Base-by-base conservation (phyloP, 2,113 vertebrate genomes). In the Eptesicus fuscus region DNA sequence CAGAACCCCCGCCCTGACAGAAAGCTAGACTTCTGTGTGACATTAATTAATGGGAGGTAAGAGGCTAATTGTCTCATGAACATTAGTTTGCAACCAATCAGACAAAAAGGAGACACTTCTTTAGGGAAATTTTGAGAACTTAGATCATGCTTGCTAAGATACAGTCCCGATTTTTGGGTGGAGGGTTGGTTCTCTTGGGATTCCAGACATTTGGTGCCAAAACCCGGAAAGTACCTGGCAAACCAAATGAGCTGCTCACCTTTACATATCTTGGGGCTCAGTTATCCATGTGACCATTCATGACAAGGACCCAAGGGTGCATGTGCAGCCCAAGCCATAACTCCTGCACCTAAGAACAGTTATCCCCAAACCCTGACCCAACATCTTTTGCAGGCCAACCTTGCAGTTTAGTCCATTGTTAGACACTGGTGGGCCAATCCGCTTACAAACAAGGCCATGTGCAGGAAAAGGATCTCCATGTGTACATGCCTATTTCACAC, bases 211-310 rank as follows among this genome's bases (percentile, higher is more conserved):
- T 42, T 56, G 28, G 17, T 11, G 3, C 0, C 12, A 20, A 35
- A 47, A 30, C 4, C 7, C 3, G 5, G 47, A 8, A 32, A 32
- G 2, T 4, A 4, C 17, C 6, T 1, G 5, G n/a, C 1, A 49
- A 30, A 12, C 6, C 5, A 0, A 9, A 10, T 6, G 0, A 2
- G 5, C 25, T 9, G 25, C 32, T n/a, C 4, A 25, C 17, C 7
- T n/a, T 32, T 37, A 8, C 0, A 0, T 16, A 7, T 5, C 6
- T 5, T 6, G 0, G 17, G 28, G 23, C 2, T 53, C 37, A 17
- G 6, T 0, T 23, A 28, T 25, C 42, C 44, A 1, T 3, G 0
- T 2, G 25, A 30, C 32, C 44, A 0, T 0, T 0, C 7, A 0
- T 7, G 22, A 16, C 44, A 37, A 16, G 61, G 5, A 42, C 14